Conservation (phyloP, 2,797 vertebrate genomes). For the Scarus forsteni region DNA sequence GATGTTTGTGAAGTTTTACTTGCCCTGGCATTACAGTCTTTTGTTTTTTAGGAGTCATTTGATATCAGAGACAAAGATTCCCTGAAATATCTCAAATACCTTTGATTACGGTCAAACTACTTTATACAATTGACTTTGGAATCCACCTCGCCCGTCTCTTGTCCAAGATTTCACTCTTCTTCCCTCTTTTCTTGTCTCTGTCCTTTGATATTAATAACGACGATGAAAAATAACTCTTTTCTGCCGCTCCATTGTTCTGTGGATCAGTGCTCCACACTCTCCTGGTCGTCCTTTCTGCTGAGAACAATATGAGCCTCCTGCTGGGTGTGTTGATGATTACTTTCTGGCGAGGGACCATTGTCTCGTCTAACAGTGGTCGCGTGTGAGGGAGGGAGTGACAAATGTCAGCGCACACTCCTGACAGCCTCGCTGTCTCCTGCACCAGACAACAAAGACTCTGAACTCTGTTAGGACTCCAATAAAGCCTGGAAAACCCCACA, state of each 20-base stretch:
- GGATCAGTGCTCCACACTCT: not conserved
- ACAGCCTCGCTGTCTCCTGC: constrained; percentile 18
- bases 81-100: not conserved
- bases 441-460: constrained; percentile 34
- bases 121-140: not conserved
- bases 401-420: constrained; percentile 11
- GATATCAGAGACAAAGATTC: not conserved
- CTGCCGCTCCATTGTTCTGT: constrained; percentile 66
- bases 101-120: constrained; percentile 1
- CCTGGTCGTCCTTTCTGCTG: not conserved
- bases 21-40: too few species aligned
- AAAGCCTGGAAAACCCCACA: too few species aligned
- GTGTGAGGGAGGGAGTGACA: constrained; percentile 46
- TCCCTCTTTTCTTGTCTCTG: not conserved
- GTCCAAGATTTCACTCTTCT: not conserved
- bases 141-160: not conserved
- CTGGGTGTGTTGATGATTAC: constrained; percentile 28
- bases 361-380: constrained; percentile 49
- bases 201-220: not conserved
- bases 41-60: too few species aligned
- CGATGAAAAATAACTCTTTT: constrained; percentile 19
- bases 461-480: not conserved
- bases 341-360: constrained; percentile 47
- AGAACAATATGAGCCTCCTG: constrained; percentile 65
- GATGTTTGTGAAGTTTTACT: too few species aligned